Percentiles rank a stretch among this genome's conserved stretches.
phyloP scores from a whole-genome alignment of 1,140 invertebrate species.

The Piezodorus guildinii region DNA sequence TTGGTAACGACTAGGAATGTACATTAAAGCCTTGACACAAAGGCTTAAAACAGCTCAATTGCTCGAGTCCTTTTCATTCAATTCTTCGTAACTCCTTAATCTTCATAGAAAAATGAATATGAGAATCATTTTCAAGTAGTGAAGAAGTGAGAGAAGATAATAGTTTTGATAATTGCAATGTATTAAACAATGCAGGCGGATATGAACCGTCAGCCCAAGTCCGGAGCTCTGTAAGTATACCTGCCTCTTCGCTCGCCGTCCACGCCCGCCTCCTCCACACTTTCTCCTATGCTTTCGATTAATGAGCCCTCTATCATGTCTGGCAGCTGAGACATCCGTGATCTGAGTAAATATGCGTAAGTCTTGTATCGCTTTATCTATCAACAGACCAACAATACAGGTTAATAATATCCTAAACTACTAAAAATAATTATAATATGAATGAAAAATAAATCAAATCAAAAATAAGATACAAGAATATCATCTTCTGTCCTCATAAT shows the following conservation, averaged over 20 bases:
- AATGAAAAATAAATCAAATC: no score
- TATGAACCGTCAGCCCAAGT: constrained; percentile 23
- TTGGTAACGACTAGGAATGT: constrained; percentile 15
- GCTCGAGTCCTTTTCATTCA: no score
- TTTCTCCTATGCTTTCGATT: constrained; percentile 26
- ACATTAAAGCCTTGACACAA: neutral
- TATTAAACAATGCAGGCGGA: constrained; percentile 20
- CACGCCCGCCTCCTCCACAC: constrained; percentile 26
- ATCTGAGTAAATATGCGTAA: constrained; percentile 68
- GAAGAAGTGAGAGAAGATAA: no score
- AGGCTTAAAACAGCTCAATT: no score
- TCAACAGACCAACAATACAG: constrained; percentile 24
- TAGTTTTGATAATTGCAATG: constrained; percentile 5
- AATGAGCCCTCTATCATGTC: constrained; percentile 50
- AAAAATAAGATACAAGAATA: no score
- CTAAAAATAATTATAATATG: no score
- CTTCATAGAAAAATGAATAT: no score
- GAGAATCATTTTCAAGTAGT: no score
- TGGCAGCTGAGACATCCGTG: constrained; percentile 50
- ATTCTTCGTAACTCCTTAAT: no score
- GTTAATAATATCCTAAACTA: no score
- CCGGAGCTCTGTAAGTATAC: constrained; percentile 29
- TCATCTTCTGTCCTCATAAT: no score
- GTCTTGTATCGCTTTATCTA: constrained; percentile 80
- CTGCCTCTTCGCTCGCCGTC: constrained; percentile 23